phyloP scores from a whole-genome alignment of 2,888 invertebrate genomes.

The Apodemia hepburni region DNA sequence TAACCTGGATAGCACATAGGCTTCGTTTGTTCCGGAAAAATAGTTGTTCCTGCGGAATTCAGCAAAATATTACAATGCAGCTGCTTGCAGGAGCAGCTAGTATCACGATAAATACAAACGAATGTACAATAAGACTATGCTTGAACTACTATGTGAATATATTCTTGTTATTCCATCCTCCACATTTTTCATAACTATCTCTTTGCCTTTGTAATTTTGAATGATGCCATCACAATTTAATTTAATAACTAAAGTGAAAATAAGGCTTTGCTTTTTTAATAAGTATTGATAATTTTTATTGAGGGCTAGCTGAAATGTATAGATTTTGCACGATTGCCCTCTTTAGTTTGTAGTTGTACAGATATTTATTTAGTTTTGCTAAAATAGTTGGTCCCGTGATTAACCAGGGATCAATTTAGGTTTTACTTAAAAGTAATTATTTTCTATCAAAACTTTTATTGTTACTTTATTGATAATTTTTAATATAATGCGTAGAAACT shows the following conservation, averaged over 20 bases:
- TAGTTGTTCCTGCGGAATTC: too few species aligned
- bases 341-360: slow-evolving; percentile 56
- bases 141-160: background rate
- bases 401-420: background rate
- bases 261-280: slow-evolving; percentile 10
- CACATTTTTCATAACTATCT: background rate
- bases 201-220: background rate
- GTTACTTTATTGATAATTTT: slow-evolving; percentile 10
- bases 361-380: slow-evolving; percentile 60
- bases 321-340: slow-evolving; percentile 34
- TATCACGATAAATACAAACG: too few species aligned
- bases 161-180: background rate
- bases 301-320: slow-evolving; percentile 13
- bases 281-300: slow-evolving; percentile 1
- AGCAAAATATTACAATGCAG: too few species aligned
- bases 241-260: slow-evolving; percentile 3
- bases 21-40: too few species aligned
- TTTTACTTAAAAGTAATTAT: slow-evolving; percentile 4
- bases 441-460: background rate
- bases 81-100: too few species aligned
- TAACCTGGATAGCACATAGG: too few species aligned
- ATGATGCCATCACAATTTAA: slow-evolving; percentile 16
- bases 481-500: slow-evolving; percentile 1
- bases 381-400: background rate
- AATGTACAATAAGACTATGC: background rate